These are phyloP conservation scores for Bombus confusus DNA, from an alignment of 1,140 invertebrate species.

Conservation along the genomic window DNA sequence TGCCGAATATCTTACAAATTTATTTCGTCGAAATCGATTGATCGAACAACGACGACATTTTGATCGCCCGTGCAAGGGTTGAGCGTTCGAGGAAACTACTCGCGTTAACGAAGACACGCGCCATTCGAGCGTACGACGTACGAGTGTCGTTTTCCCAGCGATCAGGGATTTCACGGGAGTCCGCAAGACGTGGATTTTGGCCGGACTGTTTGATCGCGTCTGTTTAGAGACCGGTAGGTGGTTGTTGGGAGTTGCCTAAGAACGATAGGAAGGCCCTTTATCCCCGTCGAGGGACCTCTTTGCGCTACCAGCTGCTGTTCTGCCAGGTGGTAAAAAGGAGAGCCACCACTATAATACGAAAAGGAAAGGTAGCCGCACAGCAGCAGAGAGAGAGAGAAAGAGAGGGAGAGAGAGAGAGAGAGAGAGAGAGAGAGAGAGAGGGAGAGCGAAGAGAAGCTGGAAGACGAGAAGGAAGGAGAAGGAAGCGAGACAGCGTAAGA, in stretches of 20 bases:
- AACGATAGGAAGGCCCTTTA: slow-evolving; percentile 53
- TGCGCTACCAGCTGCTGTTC: slow-evolving; percentile 66
- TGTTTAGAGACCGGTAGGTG: slow-evolving; percentile 13
- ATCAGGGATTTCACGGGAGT: no score
- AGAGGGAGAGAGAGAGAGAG: neutral
- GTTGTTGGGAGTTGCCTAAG: slow-evolving; percentile 47
- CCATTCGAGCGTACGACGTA: neutral
- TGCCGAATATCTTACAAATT: no score
- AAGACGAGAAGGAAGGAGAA: neutral
- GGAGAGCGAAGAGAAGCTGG: neutral
- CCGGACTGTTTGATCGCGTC: neutral
- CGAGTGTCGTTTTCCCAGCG: slow-evolving; percentile 11
- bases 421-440: neutral
- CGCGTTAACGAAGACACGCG: slow-evolving; percentile 9
- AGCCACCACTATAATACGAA: slow-evolving; percentile 29
- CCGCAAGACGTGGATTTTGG: no score
- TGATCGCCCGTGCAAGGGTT: fast-evolving
- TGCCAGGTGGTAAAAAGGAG: slow-evolving; percentile 69
- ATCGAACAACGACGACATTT: no score
- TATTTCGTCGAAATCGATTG: no score
- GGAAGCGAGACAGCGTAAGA: no score
- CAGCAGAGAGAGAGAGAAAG: neutral
- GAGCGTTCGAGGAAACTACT: neutral
- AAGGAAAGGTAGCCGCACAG: neutral
- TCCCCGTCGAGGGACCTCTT: slow-evolving; percentile 35